These are phyloP conservation scores for Hephaestus fuliginosus DNA, from an alignment of 2,797 vertebrate genomes.

Conservation along the genomic window DNA sequence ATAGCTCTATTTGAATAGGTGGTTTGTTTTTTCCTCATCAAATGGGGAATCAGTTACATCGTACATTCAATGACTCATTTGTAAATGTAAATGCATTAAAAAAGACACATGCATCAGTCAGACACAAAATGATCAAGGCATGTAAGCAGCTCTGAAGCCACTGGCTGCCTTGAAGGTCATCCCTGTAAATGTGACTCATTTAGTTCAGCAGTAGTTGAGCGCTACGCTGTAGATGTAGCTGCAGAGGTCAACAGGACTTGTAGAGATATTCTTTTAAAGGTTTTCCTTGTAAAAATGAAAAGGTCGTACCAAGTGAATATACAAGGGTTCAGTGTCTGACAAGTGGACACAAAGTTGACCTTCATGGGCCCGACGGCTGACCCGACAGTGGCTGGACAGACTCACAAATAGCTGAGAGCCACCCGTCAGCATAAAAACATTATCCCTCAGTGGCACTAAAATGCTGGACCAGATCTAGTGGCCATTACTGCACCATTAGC, in stretches of 20 bases:
- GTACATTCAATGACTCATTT: not conserved
- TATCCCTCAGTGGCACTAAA: not conserved
- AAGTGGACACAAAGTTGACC: slow-evolving; percentile 10
- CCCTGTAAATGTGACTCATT: not conserved
- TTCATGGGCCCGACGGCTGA: not conserved
- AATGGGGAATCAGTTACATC: slow-evolving; percentile 11
- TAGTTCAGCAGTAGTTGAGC: not conserved
- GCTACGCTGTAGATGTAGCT: not conserved
- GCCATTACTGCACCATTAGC: slow-evolving; percentile 22
- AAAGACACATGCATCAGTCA: not conserved
- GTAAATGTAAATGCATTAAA: slow-evolving; percentile 1
- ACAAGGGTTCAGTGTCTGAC: not conserved
- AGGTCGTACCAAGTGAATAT: not conserved
- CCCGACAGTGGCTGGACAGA: not conserved
- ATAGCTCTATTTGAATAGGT: not conserved
- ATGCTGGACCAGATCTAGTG: not conserved
- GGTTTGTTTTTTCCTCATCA: not conserved
- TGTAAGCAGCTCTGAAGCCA: not conserved
- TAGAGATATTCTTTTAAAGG: not conserved
- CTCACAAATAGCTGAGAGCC: not conserved
- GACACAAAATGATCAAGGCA: not conserved
- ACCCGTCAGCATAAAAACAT: accelerated
- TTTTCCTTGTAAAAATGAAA: not conserved
- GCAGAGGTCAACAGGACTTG: not conserved
- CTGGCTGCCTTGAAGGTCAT: not conserved